Conservation (phyloP, 2,888 invertebrate genomes). For the Papilio protenor region DNA sequence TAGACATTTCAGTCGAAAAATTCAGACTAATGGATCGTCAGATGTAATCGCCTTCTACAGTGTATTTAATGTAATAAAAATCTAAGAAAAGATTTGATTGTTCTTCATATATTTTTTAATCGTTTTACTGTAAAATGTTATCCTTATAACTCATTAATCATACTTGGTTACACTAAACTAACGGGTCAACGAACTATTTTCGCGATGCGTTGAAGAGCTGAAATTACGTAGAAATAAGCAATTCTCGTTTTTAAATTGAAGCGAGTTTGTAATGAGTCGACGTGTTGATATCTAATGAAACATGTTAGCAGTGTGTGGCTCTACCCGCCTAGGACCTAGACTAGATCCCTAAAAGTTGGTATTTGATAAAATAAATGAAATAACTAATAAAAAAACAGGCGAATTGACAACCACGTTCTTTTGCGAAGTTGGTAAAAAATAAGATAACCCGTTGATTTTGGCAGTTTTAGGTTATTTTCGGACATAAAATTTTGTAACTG, state of each 20-base stretch:
- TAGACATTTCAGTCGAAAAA: too few relatives aligned
- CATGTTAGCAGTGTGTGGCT: background rate
- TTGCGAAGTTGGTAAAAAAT: background rate
- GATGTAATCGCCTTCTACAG: too few relatives aligned
- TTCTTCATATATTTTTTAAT: background rate
- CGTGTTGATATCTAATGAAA: constrained; percentile 46
- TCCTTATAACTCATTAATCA: background rate
- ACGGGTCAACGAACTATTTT: constrained; percentile 51
- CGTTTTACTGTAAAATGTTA: background rate
- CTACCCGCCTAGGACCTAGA: background rate
- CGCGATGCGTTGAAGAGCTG: constrained; percentile 45
- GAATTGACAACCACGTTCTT: too few relatives aligned
- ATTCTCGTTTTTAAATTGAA: constrained; percentile 51
- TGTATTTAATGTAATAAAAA: too few relatives aligned
- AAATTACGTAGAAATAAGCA: constrained; percentile 54
- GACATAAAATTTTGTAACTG: too few relatives aligned
- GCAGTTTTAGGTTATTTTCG: background rate
- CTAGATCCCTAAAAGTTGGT: background rate
- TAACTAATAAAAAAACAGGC: too few relatives aligned
- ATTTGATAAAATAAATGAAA: background rate
- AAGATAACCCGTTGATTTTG: background rate
- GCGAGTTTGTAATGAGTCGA: constrained; percentile 50
- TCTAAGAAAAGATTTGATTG: too few relatives aligned
- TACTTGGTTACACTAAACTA: constrained; percentile 36
- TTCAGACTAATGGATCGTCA: too few relatives aligned